phyloP scores from a whole-genome alignment of 2,113 vertebrate genomes.

The Trematomus loennbergii region DNA sequence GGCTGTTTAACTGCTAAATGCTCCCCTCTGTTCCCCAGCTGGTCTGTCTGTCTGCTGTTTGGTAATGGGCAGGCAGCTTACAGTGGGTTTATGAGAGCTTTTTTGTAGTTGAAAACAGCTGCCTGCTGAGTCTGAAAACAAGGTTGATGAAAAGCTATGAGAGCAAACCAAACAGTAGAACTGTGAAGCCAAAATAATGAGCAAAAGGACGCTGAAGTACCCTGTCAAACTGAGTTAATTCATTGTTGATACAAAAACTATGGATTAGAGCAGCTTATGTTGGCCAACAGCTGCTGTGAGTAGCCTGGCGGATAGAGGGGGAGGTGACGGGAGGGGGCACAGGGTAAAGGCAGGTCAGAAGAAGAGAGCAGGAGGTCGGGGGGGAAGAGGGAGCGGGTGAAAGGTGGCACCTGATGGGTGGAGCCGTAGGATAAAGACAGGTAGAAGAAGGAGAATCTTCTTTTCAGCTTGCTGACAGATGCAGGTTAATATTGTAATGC shows the following conservation, averaged over 20 bases:
- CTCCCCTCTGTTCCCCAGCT: background rate
- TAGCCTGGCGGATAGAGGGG: background rate
- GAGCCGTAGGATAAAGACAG: slow-evolving; percentile 1
- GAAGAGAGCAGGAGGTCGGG: slow-evolving; percentile 17
- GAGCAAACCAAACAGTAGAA: slow-evolving; percentile 9
- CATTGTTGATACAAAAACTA: background rate
- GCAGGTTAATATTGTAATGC: slow-evolving; percentile 28
- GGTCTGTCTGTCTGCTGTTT: background rate
- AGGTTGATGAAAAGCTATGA: background rate
- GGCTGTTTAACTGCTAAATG: background rate
- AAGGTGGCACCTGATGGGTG: slow-evolving; percentile 30
- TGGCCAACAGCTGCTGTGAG: slow-evolving; percentile 6
- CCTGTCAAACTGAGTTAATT: background rate
- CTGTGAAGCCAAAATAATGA: slow-evolving; percentile 8
- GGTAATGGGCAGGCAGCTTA: background rate
- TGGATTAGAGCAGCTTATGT: slow-evolving; percentile 2
- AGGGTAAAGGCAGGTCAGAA: slow-evolving; percentile 14
- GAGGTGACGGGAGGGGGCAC: background rate
- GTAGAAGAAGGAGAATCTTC: background rate
- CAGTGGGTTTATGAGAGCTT: slow-evolving; percentile 8
- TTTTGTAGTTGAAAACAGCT: slow-evolving; percentile 8
- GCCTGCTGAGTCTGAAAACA: slow-evolving; percentile 24
- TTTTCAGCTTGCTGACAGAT: slow-evolving; percentile 26
- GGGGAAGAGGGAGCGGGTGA: slow-evolving; percentile 16
- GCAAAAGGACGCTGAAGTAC: background rate